Base-by-base conservation (phyloP, 2,113 vertebrate genomes). In the Pelodiscus sinensis region DNA sequence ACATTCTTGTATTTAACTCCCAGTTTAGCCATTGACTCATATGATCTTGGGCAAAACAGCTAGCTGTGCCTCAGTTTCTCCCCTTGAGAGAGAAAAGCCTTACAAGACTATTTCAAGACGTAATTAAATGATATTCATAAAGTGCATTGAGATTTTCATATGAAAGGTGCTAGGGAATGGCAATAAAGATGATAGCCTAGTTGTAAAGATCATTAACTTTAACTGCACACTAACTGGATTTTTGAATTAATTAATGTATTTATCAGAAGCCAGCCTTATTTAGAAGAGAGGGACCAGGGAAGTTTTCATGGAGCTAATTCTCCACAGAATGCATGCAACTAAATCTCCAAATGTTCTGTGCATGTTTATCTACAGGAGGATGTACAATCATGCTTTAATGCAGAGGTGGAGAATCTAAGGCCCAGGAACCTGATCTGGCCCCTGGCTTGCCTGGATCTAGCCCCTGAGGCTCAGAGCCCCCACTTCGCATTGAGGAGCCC, bases 41-140 rank as follows among this genome's bases (percentile, higher is more conserved):
- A 18, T 13, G 38, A 75, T 21, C 62, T n/a, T 79, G 27, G 89
- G 71, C 90, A 85, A 15, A 44, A n/a, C 9, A 9, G 52, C 24
- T 89, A n/a, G 4, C 71, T 85, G 56, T 60, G 44, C 18, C 71
- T 88, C 44, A 94, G 44, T 52, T 87, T 65, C 89, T 90, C 89
- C 31, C 31, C 18, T 6, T n/a, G 44, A 31, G 44, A 88, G 25
- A 4, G 27, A 21, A 56, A 21, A 29, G 9, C 29, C 25, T 90
- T 92, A 52, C 55, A 65, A 27, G 57, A 79, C 80, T 25, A 15
- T 10, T 65, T 27, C 44, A 52, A 60, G 86, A 86, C 10, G 54
- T 81, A 73, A 81, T 93, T 81, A 38, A 44, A 8, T 24, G 22
- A 85, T 87, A 54, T 2, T 44, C 1, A 0, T 60, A 52, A 58